Base-by-base conservation (phyloP, 2,797 vertebrate species). In the Pangasius mekongensis region DNA sequence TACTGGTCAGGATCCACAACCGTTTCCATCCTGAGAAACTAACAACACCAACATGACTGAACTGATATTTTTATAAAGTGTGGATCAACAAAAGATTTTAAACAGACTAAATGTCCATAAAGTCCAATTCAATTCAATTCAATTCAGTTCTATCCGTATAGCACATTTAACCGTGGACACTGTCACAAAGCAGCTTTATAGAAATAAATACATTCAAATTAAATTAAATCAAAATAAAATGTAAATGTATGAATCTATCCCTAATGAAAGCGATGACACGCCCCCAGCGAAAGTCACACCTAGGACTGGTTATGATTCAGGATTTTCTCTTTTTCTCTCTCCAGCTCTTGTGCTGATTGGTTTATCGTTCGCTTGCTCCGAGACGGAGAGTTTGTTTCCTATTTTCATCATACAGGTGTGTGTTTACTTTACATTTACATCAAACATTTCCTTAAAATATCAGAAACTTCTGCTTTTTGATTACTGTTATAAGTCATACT, bases 371-470 rank as follows among this genome's bases (percentile, higher is more conserved):
- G 5, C 33, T 16, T 43, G 2, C 58, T 20, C 30, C 43, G 67
- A 43, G 6, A 86, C 80, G 9, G 14, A 60, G 0, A 58, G 8
- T 18, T 43, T 90, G 1, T 92, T 89, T 24, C 88, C 90, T 66
- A 88, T 92, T 66, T 90, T 86, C 64, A 81, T 92, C n/a, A 24
- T 85, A 83, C 91, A 92, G 91, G 91, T 92, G 30, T 60, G 27
- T 60, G 20, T 82, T 73, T 69, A 87, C n/a, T 39, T 71, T 39
- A 30, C 2, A 69, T 18, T 69, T 33, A 1, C 30, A 33, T 39
- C 33, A 71, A 10, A 54, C 0, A 54, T 54, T 30, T 18, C 27
- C 49, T 54, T 24, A 54, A 58, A 36, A 80, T 36, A 22, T 73
- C 36, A 9, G 33, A 74, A 74, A 1, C 0, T 33, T 5, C 76